Evolutionary conservation across 2,113 vertebrate species (phyloP).

Genomic region (Nasalis larvatus): DNA sequence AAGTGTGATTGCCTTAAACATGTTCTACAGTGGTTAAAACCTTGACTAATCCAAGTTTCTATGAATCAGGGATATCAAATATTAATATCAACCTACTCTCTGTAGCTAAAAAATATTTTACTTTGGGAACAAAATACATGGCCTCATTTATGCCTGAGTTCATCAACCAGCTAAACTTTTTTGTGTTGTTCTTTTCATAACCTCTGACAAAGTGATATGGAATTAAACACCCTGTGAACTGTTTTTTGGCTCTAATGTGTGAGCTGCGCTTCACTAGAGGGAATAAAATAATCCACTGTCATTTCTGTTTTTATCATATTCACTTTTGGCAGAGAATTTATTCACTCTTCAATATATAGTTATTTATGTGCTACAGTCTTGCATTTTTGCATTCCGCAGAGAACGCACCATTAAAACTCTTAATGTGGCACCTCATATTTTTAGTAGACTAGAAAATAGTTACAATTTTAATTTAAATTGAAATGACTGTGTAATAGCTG

Average conservation of each 20-base stretch:
- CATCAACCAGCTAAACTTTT: constrained; percentile 46
- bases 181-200: constrained; percentile 60
- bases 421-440: constrained; percentile 86
- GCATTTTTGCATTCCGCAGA: constrained; percentile 77
- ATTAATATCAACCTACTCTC: constrained; percentile 8
- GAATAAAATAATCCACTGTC: constrained; percentile 77
- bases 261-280: constrained; percentile 67
- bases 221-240: constrained; percentile 50
- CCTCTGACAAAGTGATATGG: constrained; percentile 38
- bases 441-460: constrained; percentile 87
- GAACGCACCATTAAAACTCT: constrained; percentile 82
- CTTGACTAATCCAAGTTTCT: constrained; percentile 46
- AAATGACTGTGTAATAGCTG: constrained; percentile 87
- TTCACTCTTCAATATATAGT: constrained; percentile 75
- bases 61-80: background rate
- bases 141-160: background rate
- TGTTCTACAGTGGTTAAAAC: constrained; percentile 43
- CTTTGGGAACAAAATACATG: background rate
- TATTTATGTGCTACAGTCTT: constrained; percentile 79
- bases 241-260: constrained; percentile 57
- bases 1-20: constrained; percentile 41
- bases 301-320: constrained; percentile 78
- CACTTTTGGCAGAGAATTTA: constrained; percentile 78
- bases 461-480: constrained; percentile 89
- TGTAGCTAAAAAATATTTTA: background rate